Percentiles rank a stretch among this genome's conserved stretches.
Conservation (phyloP, 2,797 vertebrate species). For the Mus caroli region DNA sequence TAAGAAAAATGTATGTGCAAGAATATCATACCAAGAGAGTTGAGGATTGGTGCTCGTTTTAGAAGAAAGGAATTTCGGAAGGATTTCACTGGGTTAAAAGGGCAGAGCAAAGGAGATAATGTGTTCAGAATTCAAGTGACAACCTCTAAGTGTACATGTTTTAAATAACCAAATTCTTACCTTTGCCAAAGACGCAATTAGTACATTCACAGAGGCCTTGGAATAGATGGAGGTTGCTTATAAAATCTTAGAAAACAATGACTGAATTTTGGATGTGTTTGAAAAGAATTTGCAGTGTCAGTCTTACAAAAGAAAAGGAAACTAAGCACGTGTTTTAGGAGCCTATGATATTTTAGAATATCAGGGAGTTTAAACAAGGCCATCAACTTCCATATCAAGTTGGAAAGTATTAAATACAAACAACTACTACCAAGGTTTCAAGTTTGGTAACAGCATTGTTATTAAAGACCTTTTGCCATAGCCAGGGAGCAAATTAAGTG, state of each 20-base stretch:
- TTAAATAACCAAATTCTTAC: neutral
- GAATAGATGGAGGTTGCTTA: neutral
- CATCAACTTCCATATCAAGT: conserved; percentile 5
- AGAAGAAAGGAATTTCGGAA: neutral
- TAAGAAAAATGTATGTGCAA: neutral
- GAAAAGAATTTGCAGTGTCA: conserved; percentile 34
- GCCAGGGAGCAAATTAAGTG: neutral
- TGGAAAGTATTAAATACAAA: conserved; percentile 17
- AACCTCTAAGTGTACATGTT: neutral
- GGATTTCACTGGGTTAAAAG: neutral
- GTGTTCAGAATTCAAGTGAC: neutral
- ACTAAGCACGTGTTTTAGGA: neutral
- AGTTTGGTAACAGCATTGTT: neutral
- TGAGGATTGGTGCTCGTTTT: neutral
- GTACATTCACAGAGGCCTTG: conserved; percentile 14
- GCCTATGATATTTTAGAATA: neutral
- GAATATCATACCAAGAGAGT: neutral
- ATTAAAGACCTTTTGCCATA: neutral
- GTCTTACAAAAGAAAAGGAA: neutral
- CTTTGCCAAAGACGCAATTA: neutral
- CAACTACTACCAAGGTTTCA: neutral
- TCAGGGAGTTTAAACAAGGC: neutral
- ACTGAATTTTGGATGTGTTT: neutral
- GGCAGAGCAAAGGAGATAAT: neutral
- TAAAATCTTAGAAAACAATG: conserved; percentile 37